Evolutionary conservation across 2,888 invertebrate species (phyloP), one percentile per base, ranked within the genome.

Genomic region (Drosophila formosana): DNA sequence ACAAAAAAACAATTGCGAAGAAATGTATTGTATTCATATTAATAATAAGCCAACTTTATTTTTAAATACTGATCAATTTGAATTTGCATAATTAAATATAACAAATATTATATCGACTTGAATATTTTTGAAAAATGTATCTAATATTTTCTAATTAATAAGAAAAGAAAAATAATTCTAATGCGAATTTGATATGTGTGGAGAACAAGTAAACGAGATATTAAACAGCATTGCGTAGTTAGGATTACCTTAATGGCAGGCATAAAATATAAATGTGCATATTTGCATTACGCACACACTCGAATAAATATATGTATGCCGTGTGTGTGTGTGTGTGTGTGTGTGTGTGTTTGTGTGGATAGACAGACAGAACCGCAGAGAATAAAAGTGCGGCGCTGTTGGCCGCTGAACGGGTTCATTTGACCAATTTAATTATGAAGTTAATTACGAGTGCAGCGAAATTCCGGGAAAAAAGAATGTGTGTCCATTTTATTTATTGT

Each of bases 361-460:
- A 23, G 13, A 5, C 55, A 43, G 28, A 43, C 55, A 43, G 28
- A 28, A 43, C 41, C 61, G 39, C 43, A 63, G 34, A 62, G 49
- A 49, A 57, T 56, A 49, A 53, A 62, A 68, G 55, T 47, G 67
- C 46, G 50, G 39, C 51, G 39, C 51, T 47, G 32, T 46, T 53
- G 60, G 39, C 46, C 41, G 32, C 39, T 45, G 60, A 46, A 46
- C 37, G 71, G 55, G 80, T 79, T 79, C 76, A 80, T 79, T 80
- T 80, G 73, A 73, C 46, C 80, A 79, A 76, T 76, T 79, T 80
- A 79, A 79, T 79, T 76, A 79, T 80, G 80, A 79, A 79, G 80
- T 79, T 79, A 80, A 79, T 79, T 79, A 80, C 69, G 73, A 69
- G 66, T 66, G 51, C 76, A 75, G 64, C 56, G 39, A 80, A 79